Evolutionary conservation across 2,797 vertebrate genomes (phyloP).

Genomic region (Luscinia megarhynchos): DNA sequence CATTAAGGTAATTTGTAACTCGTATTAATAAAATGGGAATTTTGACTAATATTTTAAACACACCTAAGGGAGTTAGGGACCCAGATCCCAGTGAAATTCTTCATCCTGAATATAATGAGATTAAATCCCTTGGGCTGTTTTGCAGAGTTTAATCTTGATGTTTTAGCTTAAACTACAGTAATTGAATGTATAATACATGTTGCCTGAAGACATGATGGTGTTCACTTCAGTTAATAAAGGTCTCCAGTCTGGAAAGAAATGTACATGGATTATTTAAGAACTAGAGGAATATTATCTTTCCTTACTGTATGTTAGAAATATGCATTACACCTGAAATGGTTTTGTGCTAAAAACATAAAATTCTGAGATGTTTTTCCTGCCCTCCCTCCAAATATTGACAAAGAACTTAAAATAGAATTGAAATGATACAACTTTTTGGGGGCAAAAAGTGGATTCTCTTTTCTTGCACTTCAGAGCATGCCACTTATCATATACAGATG

Average conservation of each 20-base stretch:
- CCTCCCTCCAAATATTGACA: background rate
- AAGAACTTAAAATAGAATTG: background rate
- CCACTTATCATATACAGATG: background rate
- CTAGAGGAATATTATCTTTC: background rate
- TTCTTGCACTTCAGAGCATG: background rate
- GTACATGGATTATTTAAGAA: slow-evolving; percentile 64
- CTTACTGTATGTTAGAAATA: background rate
- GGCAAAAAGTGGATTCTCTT: rapidly evolving
- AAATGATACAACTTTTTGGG: rapidly evolving
- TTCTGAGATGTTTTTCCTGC: background rate
- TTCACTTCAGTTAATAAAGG: slow-evolving; percentile 44
- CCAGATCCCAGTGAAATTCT: background rate
- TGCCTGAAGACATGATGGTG: slow-evolving; percentile 53
- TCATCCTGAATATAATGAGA: background rate
- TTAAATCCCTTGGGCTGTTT: slow-evolving; percentile 47
- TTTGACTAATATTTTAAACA: slow-evolving; percentile 17
- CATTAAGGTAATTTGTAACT: background rate
- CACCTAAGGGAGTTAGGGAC: background rate
- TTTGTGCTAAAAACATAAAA: background rate
- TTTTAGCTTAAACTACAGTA: slow-evolving; percentile 50
- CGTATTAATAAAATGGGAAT: background rate
- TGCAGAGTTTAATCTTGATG: slow-evolving; percentile 44
- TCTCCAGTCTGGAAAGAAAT: slow-evolving; percentile 12
- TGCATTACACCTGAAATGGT: background rate
- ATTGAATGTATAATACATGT: slow-evolving; percentile 58